Conservation (phyloP, 2,797 vertebrate genomes). For the Pampus argenteus region DNA sequence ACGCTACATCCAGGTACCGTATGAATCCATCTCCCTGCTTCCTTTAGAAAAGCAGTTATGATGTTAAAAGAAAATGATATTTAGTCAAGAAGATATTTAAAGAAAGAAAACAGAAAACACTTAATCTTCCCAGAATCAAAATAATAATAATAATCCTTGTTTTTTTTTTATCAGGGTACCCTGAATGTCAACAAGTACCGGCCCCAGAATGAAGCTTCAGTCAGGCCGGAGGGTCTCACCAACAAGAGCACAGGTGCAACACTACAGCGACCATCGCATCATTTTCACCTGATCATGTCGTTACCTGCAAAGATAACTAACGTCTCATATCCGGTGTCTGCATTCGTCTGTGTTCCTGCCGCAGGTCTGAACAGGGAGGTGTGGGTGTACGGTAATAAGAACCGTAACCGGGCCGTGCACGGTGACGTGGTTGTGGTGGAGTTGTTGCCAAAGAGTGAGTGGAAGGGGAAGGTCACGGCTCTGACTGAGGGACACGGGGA, state of each 20-base stretch:
- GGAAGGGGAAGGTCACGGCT: constrained; percentile 88
- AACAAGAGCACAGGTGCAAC: constrained; percentile 87
- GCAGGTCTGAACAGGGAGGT: constrained; percentile 89
- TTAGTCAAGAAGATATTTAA: too few species aligned
- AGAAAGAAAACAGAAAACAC: too few species aligned
- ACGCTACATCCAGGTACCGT: constrained; percentile 90
- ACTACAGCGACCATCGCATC: too few species aligned
- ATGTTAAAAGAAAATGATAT: too few species aligned
- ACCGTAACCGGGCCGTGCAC: constrained; percentile 92
- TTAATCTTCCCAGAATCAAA: neutral
- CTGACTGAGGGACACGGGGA: constrained; percentile 89
- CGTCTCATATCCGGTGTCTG: neutral
- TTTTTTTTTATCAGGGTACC: constrained; percentile 84
- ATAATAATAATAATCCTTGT: neutral
- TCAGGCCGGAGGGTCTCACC: constrained; percentile 85
- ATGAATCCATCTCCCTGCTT: neutral
- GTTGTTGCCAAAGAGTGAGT: constrained; percentile 88
- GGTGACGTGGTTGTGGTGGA: constrained; percentile 92
- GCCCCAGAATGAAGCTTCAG: constrained; percentile 90
- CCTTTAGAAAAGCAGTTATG: neutral
- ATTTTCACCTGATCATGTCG: neutral
- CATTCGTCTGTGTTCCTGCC: neutral
- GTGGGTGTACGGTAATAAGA: constrained; percentile 88
- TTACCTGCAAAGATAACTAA: neutral
- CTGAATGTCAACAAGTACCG: constrained; percentile 94